phyloP scores from a whole-genome alignment of 2,797 vertebrate genomes.

The Paedocypris micromegethes region DNA sequence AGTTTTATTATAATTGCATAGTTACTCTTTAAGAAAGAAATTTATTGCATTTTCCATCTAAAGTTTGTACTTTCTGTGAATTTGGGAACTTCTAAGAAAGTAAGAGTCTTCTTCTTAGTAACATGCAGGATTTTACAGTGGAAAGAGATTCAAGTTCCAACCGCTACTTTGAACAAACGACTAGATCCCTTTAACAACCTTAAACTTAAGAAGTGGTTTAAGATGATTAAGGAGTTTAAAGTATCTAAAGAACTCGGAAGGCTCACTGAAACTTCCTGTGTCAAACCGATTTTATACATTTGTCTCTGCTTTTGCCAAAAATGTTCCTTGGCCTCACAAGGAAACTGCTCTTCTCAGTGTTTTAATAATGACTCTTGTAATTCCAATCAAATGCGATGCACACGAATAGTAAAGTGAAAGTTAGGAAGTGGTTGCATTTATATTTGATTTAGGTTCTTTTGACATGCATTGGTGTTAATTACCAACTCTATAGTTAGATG shows the following conservation, averaged over 20 bases:
- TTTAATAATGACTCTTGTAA: slow-evolving; percentile 21
- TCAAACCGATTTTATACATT: slow-evolving; percentile 2
- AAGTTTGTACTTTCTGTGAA: no score
- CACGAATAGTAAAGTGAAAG: background rate
- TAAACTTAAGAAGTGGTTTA: background rate
- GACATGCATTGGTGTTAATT: slow-evolving; percentile 32
- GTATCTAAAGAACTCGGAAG: background rate
- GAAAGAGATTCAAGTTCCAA: no score
- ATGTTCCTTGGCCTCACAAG: slow-evolving; percentile 9
- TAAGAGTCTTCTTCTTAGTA: no score
- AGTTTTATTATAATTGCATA: no score
- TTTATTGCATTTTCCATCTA: no score
- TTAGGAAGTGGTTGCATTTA: slow-evolving; percentile 10
- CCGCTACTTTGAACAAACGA: no score
- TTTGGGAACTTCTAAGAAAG: no score
- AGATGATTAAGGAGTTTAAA: background rate
- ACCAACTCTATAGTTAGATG: slow-evolving; percentile 5
- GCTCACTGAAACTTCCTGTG: slow-evolving; percentile 2
- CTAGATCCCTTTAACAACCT: background rate
- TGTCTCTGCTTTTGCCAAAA: slow-evolving; percentile 8
- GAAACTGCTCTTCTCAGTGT: slow-evolving; percentile 1
- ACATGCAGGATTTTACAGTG: no score
- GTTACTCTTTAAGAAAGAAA: no score
- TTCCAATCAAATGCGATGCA: background rate
- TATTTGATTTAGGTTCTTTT: background rate